Evolutionary conservation across 2,888 invertebrate species (phyloP), one percentile per base, ranked within the genome.

Genomic region (Euproctis similis): DNA sequence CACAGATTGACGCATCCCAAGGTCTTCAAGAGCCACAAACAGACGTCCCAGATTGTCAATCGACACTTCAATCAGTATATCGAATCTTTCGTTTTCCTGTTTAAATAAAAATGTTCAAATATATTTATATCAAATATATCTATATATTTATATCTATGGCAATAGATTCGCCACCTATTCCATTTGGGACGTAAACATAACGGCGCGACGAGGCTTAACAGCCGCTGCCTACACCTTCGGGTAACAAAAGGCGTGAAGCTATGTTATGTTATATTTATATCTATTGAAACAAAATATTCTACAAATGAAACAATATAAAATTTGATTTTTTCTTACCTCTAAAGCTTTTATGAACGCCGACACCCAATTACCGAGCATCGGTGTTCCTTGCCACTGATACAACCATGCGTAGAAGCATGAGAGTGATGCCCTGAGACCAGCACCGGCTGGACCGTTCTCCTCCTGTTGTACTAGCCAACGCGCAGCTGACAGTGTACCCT

Each of bases 351-450:
- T 87, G 42, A 90, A 88, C 2, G 88, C 87, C 50, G 89, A 71
- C 1, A 92, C 87, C 87, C 92, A 89, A 6, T 87, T 78, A 12
- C 89, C 88, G 0, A 93, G 73, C 24, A 87, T 87, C 2, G 88
- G 86, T 0, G 89, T 88, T 36, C 86, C 86, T 12, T 86, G 86
- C 85, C 89, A 90, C 30, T 85, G 80, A 1, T 85, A 78, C 30
- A 91, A 63, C 92, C 92, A 93, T n/a, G 73, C 74, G 52, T 90
- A 92, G 1, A 93, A 72, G 24, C 89, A 86, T 10, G 84, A 80
- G 2, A 93, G 73, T 0, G 91, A 89, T 26, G 87, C 86, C 9
- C 87, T 84, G 5, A 92, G 76, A 17, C 87, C 87, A 1, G 80
- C 76, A 7, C 87, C 87, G 0, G 65, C 70, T 0, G 75, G 72